Conservation (phyloP, 1,140 invertebrate species). For the Papilio helenus region DNA sequence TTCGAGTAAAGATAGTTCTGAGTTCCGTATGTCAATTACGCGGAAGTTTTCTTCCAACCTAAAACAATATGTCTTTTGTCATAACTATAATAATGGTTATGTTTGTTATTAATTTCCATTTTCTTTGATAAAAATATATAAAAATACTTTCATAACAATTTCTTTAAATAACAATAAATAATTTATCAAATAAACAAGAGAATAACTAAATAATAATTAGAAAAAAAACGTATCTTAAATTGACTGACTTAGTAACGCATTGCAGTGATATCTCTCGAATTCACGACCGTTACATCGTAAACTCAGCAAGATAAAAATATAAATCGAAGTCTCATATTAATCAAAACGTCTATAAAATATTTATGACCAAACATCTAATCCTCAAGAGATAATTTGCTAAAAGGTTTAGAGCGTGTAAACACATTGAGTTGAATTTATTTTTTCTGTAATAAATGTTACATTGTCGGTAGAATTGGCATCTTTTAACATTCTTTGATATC, state of each 20-base stretch:
- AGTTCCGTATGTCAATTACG: neutral
- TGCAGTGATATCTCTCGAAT: neutral
- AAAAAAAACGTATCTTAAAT: neutral
- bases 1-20: neutral
- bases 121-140: neutral
- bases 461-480: neutral
- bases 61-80: neutral
- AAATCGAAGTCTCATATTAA: conserved; percentile 7
- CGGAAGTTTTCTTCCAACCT: neutral
- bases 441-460: neutral
- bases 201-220: no score
- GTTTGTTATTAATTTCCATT: neutral
- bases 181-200: neutral
- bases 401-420: conserved; percentile 18
- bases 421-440: conserved; percentile 16
- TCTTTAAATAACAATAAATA: neutral
- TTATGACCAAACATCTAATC: conserved; percentile 7
- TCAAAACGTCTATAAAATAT: conserved; percentile 17
- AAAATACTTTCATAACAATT: neutral
- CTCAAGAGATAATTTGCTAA: conserved; percentile 16
- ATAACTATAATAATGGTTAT: neutral
- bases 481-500: neutral
- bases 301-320: neutral
- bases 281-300: conserved; percentile 1
- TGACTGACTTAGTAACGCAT: neutral